These are phyloP conservation scores for Amblyornis subalaris DNA, from an alignment of 2,113 vertebrate genomes.

Conservation along the genomic window DNA sequence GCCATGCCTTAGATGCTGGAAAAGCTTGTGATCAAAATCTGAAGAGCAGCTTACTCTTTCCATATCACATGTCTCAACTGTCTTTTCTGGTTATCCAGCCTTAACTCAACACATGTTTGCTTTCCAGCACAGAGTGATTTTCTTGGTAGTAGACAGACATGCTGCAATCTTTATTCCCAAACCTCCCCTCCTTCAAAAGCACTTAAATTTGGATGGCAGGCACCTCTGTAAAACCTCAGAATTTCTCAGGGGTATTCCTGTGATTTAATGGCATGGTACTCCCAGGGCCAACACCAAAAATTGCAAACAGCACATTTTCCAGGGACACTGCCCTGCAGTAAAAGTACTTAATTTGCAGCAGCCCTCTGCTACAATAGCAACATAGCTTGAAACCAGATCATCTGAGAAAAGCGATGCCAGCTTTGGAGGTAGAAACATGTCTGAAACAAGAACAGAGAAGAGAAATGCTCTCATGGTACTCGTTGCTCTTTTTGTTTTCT, in stretches of 20 bases:
- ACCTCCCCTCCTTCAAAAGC: not conserved
- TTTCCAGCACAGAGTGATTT: not conserved
- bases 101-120: not conserved
- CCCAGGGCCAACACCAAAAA: not conserved
- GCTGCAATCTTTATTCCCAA: not conserved
- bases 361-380: not conserved
- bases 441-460: not conserved
- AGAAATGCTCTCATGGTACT: not conserved
- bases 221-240: not conserved
- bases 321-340: not conserved
- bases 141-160: not conserved
- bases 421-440: not conserved
- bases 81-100: not conserved
- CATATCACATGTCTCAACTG: not conserved
- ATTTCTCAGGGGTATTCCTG: not conserved
- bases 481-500: not conserved
- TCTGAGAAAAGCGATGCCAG: not conserved
- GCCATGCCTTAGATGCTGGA: not conserved
- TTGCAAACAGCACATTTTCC: not conserved
- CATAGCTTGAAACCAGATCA: not conserved
- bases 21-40: not conserved
- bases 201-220: not conserved
- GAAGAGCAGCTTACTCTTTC: not conserved
- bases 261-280: not conserved
- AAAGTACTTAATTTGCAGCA: not conserved